A percentile compares a stretch with the other conserved stretches of the same genome.
phyloP scores from a whole-genome alignment of 2,888 invertebrate genomes.

The Pantelozetes paolii region DNA sequence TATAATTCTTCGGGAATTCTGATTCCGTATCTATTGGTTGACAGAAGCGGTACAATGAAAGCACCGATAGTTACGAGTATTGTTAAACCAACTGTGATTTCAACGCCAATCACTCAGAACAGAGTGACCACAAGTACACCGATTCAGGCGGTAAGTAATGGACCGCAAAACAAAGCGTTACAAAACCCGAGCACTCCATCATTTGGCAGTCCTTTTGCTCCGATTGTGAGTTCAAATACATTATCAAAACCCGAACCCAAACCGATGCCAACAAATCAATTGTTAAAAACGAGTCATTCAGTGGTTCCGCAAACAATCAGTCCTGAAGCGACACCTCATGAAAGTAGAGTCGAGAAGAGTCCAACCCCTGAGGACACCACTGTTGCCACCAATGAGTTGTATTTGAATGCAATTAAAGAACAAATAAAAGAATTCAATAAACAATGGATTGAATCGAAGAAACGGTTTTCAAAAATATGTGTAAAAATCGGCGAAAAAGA shows the following conservation, averaged over 20 bases:
- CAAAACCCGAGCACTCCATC: background rate
- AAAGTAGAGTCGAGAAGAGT: background rate
- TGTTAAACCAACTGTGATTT: conserved; percentile 6
- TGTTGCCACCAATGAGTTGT: conserved; percentile 8
- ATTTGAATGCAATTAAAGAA: conserved; percentile 22
- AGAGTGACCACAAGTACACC: background rate
- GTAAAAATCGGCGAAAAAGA: conserved; percentile 12
- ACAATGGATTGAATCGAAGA: background rate
- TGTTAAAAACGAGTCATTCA: background rate
- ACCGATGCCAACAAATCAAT: background rate
- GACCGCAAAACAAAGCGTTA: background rate
- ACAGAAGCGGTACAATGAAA: conserved; percentile 27
- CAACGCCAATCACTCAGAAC: background rate
- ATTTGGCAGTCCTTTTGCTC: background rate
- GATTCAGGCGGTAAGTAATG: background rate
- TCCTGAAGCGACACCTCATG: background rate
- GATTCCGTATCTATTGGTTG: conserved; percentile 34
- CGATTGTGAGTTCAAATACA: background rate
- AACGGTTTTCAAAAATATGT: background rate
- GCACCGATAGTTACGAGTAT: background rate
- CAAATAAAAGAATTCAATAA: conserved; percentile 36
- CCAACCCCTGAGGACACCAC: background rate
- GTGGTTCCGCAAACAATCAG: background rate
- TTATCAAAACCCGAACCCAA: background rate
- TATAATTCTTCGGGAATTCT: conserved; percentile 36